Percentiles rank a stretch among this genome's conserved stretches.
Evolutionary conservation across 2,888 invertebrate genomes (phyloP).

Genomic region (Polydrusus tereticollis): DNA sequence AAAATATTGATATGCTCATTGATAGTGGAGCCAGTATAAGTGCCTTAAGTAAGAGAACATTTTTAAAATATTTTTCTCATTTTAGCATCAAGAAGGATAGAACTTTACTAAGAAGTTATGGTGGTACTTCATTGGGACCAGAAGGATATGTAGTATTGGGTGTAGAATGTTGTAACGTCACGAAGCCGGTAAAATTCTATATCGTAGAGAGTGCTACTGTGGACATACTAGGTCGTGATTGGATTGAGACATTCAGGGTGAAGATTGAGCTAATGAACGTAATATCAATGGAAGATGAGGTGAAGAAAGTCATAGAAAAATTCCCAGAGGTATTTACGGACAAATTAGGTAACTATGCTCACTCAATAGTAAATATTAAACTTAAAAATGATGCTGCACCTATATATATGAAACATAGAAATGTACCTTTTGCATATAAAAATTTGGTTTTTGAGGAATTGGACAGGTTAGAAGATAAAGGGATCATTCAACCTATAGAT

Average conservation of each 20-base stretch:
- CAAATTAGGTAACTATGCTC: constrained; percentile 39
- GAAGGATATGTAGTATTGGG: not conserved
- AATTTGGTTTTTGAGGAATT: constrained; percentile 34
- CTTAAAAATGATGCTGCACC: constrained; percentile 27
- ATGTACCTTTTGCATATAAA: constrained; percentile 26
- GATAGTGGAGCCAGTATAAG: constrained; percentile 3
- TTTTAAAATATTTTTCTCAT: not conserved
- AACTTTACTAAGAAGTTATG: not conserved
- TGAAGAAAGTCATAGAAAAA: not conserved
- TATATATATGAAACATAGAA: constrained; percentile 34
- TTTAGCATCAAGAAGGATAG: not conserved
- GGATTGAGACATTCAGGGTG: not conserved
- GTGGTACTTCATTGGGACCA: not conserved
- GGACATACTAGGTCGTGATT: not conserved
- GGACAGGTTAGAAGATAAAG: constrained; percentile 28
- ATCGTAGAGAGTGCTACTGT: too few species aligned
- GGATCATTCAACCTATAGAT: constrained; percentile 23
- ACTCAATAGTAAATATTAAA: constrained; percentile 31
- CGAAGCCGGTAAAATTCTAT: not conserved
- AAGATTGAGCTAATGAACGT: constrained; percentile 2
- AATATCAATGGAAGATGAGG: constrained; percentile 1
- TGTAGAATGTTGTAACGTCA: not conserved
- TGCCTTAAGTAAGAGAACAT: constrained; percentile 5
- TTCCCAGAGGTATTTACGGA: constrained; percentile 4
- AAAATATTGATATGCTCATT: not conserved